These are phyloP conservation scores for Oligia fasciuncula DNA, from an alignment of 2,888 invertebrate genomes.

Conservation along the genomic window DNA sequence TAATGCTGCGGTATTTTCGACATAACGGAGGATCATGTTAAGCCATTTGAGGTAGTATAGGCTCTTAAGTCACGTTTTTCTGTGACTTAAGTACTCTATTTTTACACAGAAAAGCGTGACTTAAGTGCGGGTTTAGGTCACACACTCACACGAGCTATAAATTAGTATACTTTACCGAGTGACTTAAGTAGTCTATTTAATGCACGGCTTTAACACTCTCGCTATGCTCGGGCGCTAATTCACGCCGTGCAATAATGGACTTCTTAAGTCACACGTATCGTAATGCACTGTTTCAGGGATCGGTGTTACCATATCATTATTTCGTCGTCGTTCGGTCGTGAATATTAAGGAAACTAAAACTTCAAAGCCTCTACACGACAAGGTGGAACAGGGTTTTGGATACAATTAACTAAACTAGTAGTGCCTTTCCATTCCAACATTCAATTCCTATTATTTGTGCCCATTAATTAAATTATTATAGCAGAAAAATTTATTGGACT, in stretches of 20 bases:
- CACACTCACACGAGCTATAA: too few species aligned
- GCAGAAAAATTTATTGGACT: conserved; percentile 26
- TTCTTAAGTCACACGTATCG: not conserved
- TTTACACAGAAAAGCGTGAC: not conserved
- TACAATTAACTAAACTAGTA: conserved; percentile 37
- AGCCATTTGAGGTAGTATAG: too few species aligned
- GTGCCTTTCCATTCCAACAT: conserved; percentile 28
- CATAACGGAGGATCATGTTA: too few species aligned
- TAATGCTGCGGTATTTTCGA: too few species aligned
- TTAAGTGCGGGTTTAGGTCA: not conserved
- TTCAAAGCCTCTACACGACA: not conserved
- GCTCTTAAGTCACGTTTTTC: too few species aligned
- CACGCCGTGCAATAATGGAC: not conserved
- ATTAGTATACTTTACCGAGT: not conserved
- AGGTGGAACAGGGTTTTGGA: not conserved
- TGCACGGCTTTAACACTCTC: not conserved
- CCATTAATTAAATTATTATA: conserved; percentile 43
- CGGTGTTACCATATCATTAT: conserved; percentile 2
- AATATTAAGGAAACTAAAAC: not conserved
- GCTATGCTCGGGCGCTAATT: not conserved
- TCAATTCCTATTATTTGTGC: conserved; percentile 58
- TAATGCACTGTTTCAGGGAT: not conserved
- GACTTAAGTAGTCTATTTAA: not conserved
- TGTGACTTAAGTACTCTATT: not conserved
- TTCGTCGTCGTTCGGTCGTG: not conserved